phyloP scores from a whole-genome alignment of 2,888 invertebrate genomes.

The Norana najaformis region DNA sequence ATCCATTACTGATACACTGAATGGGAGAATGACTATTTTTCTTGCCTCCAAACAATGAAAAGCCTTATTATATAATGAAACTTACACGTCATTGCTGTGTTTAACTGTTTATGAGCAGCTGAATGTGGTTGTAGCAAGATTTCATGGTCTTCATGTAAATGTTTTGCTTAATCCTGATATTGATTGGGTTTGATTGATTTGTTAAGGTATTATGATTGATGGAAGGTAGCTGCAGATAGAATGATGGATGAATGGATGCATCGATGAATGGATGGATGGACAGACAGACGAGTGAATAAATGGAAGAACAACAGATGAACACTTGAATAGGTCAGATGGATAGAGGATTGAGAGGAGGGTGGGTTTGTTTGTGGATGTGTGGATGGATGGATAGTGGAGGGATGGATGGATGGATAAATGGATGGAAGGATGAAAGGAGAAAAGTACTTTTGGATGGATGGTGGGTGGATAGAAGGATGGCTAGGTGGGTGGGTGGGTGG shows the following conservation, averaged over 20 bases:
- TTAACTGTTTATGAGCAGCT: too few species aligned
- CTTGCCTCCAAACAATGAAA: too few species aligned
- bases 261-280: too few species aligned
- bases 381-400: too few species aligned
- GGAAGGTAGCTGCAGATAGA: not conserved
- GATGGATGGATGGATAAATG: not conserved
- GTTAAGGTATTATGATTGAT: not conserved
- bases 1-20: too few species aligned
- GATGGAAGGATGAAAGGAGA: too few species aligned
- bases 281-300: not conserved
- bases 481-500: too few species aligned
- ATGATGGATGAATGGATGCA: not conserved
- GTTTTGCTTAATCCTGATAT: not conserved
- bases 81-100: too few species aligned
- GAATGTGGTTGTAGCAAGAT: not conserved
- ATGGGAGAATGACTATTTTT: too few species aligned
- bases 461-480: not conserved
- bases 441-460: too few species aligned
- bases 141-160: not conserved
- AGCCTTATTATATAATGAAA: too few species aligned
- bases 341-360: not conserved
- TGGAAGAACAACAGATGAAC: not conserved
- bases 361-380: too few species aligned
- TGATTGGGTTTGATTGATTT: not conserved
- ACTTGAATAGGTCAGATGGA: not conserved